A percentile compares a stretch with the other conserved stretches of the same genome.
Evolutionary conservation across 2,113 vertebrate genomes (phyloP).

Genomic region (Tauraco erythrolophus): DNA sequence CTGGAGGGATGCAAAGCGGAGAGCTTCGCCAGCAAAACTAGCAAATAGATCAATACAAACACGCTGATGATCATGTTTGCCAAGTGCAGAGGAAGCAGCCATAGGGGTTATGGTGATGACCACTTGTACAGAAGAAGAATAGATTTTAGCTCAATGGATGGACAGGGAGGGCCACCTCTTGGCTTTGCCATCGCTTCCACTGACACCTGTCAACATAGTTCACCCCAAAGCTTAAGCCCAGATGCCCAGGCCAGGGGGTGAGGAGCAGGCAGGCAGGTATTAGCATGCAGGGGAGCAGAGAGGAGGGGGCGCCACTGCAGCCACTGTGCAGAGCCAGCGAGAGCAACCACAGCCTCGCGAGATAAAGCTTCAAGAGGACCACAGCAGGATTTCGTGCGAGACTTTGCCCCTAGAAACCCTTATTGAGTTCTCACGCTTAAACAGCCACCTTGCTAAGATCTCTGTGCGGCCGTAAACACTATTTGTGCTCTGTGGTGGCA

Average conservation of each 20-base stretch:
- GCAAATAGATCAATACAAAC: not conserved
- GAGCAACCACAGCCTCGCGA: not conserved
- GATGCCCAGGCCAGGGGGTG: not conserved
- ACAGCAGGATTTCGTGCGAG: not conserved
- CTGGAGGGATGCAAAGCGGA: not conserved
- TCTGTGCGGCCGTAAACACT: not conserved
- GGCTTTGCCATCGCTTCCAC: not conserved
- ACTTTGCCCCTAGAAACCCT: not conserved
- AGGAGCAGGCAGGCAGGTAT: rapidly evolving
- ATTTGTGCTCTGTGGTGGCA: not conserved
- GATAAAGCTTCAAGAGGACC: not conserved
- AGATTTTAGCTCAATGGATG: not conserved
- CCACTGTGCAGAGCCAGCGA: rapidly evolving
- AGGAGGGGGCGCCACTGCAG: rapidly evolving
- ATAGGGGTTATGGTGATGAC: not conserved
- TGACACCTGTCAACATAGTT: rapidly evolving
- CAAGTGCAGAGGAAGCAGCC: not conserved
- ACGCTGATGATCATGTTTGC: not conserved
- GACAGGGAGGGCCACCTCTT: not conserved
- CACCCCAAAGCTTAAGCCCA: not conserved
- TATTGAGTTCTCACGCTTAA: not conserved
- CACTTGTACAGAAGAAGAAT: not conserved
- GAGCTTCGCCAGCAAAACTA: not conserved
- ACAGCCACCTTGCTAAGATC: not conserved
- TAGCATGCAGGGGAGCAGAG: rapidly evolving